phyloP scores from a whole-genome alignment of 2,113 vertebrate genomes.

The Megaceryle maxima region DNA sequence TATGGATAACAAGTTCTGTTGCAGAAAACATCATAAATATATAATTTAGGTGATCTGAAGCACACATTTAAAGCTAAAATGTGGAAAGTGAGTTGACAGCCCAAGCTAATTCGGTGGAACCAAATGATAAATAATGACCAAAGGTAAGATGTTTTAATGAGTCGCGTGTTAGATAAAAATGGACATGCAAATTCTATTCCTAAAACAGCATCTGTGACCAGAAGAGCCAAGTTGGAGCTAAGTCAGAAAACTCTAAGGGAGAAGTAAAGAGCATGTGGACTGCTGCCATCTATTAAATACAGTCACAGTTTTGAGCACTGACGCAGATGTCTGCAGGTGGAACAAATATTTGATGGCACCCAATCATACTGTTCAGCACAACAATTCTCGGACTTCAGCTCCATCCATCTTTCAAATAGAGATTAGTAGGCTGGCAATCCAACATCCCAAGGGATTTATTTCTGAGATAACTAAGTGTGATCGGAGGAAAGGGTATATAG shows the following conservation, averaged over 20 bases:
- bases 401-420: not conserved
- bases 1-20: not conserved
- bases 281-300: not conserved
- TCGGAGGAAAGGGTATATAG: not conserved
- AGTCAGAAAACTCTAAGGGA: not conserved
- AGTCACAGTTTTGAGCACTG: not conserved
- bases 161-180: not conserved
- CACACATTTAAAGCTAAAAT: not conserved
- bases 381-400: not conserved
- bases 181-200: not conserved
- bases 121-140: not conserved
- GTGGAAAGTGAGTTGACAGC: not conserved
- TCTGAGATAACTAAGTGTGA: not conserved
- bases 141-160: not conserved
- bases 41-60: not conserved
- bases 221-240: not conserved
- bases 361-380: not conserved
- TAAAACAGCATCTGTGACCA: not conserved
- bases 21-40: not conserved
- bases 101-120: not conserved
- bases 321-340: not conserved
- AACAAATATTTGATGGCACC: not conserved
- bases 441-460: not conserved
- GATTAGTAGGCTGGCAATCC: not conserved
- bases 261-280: not conserved